Percentiles rank a stretch among this genome's conserved stretches.
Conservation (phyloP, 2,888 invertebrate species). For the Brachyptera risi region DNA sequence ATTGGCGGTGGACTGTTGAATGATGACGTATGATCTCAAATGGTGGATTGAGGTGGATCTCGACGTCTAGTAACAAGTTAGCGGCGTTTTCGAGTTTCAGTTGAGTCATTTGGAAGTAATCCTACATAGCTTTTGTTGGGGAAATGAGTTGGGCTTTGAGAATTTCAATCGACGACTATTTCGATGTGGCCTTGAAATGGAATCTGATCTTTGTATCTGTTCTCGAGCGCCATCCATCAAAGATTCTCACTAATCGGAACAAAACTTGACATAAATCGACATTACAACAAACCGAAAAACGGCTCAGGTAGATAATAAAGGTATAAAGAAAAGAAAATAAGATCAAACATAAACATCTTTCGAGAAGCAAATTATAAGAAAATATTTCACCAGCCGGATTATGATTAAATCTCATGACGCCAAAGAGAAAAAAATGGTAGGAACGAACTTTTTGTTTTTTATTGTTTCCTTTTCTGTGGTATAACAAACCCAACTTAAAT, state of each 20-base stretch:
- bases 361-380: not conserved
- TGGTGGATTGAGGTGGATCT: no score
- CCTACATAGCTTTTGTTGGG: slow-evolving; percentile 21
- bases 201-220: not conserved
- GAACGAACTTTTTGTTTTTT: not conserved
- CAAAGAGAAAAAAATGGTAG: no score
- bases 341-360: no score
- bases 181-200: not conserved
- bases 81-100: not conserved
- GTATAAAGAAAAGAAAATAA: not conserved
- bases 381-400: not conserved
- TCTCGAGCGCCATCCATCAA: slow-evolving; percentile 17
- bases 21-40: no score
- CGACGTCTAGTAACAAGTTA: no score
- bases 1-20: no score
- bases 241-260: not conserved
- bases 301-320: not conserved
- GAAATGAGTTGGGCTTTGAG: slow-evolving; percentile 6
- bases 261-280: slow-evolving; percentile 20
- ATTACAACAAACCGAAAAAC: not conserved
- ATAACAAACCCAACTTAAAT: no score
- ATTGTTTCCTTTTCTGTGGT: not conserved
- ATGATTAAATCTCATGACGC: no score
- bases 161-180: not conserved
- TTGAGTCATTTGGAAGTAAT: slow-evolving; percentile 27